phyloP scores from a whole-genome alignment of 2,797 vertebrate genomes.

The Rhynchonycteris naso region DNA sequence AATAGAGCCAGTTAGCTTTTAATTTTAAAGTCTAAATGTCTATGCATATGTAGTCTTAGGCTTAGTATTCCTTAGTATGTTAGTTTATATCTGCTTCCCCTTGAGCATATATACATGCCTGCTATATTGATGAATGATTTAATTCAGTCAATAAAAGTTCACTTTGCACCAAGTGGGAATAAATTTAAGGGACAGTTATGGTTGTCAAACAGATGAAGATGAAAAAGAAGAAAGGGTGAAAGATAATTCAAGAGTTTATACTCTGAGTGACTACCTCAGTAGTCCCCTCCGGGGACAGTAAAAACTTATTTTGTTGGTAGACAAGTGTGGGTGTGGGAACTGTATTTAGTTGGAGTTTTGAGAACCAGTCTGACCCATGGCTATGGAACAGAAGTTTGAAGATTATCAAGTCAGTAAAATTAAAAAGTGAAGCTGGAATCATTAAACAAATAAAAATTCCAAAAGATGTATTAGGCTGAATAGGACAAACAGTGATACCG shows the following conservation, averaged over 20 bases:
- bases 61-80: background rate
- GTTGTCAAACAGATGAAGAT: background rate
- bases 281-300: background rate
- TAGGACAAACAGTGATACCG: background rate
- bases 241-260: background rate
- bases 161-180: background rate
- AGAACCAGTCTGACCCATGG: background rate
- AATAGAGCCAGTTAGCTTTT: background rate
- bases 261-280: background rate
- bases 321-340: accelerated
- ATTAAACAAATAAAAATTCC: background rate
- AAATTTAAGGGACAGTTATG: background rate
- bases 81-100: background rate
- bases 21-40: background rate
- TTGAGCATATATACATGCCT: background rate
- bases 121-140: background rate
- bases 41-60: background rate
- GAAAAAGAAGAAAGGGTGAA: background rate
- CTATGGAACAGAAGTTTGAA: background rate
- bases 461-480: background rate
- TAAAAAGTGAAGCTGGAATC: background rate
- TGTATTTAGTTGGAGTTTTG: background rate
- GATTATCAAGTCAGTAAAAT: background rate
- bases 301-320: background rate
- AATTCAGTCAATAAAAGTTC: background rate